Conservation (phyloP, 2,113 vertebrate species). For the Seriola dumerili region DNA sequence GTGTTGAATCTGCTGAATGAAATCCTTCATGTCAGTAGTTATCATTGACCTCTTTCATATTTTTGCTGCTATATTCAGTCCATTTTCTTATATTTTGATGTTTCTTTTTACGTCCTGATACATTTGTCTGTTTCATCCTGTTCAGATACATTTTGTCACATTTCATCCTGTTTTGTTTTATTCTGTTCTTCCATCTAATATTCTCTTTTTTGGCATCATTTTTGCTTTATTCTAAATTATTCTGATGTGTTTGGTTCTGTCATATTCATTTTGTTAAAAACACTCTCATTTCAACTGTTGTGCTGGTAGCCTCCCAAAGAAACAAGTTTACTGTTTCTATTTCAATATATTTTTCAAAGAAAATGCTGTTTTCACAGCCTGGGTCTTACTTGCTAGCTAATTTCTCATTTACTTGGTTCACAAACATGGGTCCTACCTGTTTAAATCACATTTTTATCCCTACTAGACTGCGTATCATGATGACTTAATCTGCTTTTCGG, state of each 20-base stretch:
- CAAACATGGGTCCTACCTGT: neutral
- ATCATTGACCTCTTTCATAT: neutral
- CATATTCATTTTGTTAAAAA: neutral
- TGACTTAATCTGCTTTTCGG: neutral
- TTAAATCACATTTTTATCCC: neutral
- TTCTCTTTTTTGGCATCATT: neutral
- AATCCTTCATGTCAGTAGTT: neutral
- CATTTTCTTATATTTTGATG: neutral
- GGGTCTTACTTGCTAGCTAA: neutral
- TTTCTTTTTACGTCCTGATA: neutral
- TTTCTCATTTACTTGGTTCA: neutral
- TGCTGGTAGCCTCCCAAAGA: neutral
- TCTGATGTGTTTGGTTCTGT: neutral
- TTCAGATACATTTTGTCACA: too few relatives aligned
- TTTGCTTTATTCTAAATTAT: too few relatives aligned
- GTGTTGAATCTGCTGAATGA: neutral
- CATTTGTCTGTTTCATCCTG: neutral
- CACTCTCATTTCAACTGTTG: neutral
- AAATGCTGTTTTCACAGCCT: neutral
- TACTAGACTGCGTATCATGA: neutral
- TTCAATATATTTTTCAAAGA: too few relatives aligned
- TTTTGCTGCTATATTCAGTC: neutral
- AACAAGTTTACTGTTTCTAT: too few relatives aligned
- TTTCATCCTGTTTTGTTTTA: neutral
- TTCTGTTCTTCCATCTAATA: neutral